Evolutionary conservation across 2,888 invertebrate species (phyloP), one percentile per base, ranked within the genome.

Genomic region (Oscheius myriophilus): DNA sequence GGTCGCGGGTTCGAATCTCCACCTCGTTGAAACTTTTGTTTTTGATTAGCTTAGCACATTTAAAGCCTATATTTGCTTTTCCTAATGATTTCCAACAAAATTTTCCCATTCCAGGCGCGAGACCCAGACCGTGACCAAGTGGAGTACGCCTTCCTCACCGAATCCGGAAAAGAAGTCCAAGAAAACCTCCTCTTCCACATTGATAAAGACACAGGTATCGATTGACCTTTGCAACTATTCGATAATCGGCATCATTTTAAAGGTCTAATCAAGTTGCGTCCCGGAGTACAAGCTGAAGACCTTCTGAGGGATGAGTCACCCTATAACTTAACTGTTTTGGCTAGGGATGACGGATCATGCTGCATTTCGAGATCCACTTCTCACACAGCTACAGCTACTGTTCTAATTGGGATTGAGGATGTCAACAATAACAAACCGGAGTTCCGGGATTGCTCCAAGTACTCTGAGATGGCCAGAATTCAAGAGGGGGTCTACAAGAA

Each of bases 281-380:
- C 87, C 18, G 87, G 87, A 14, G 85, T 88, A 12, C 66, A 71
- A 7, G 73, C 83, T 2, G 70, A 67, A 0, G 80, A 84, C 49
- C 65, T 84, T 0, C 63, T 73, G 3, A 70, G 77, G 42, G 79
- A 78, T 0, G 78, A 82, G 11, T 72, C 77, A 18, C 82, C 82
- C 0, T 88, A 88, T 72, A 84, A 84, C 6, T 88, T 98, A 69
- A 97, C 96, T 87, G 95, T 98, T 11, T 95, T 96, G 0, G 97
- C 97, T 1, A 91, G 93, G 89, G 98, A 98, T 87, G 97, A 98
- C 87, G 97, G 97, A 0, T 93, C 94, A 1, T 98, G 97, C 87
- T 98, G 97, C 87, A 69, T 53, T 23, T 73, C 71, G 45, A 57
- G 71, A 11, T 70, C 70, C n/a, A 64, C 57, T 6, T 54, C 55